phyloP scores from a whole-genome alignment of 2,113 vertebrate species.

The Turnix velox region DNA sequence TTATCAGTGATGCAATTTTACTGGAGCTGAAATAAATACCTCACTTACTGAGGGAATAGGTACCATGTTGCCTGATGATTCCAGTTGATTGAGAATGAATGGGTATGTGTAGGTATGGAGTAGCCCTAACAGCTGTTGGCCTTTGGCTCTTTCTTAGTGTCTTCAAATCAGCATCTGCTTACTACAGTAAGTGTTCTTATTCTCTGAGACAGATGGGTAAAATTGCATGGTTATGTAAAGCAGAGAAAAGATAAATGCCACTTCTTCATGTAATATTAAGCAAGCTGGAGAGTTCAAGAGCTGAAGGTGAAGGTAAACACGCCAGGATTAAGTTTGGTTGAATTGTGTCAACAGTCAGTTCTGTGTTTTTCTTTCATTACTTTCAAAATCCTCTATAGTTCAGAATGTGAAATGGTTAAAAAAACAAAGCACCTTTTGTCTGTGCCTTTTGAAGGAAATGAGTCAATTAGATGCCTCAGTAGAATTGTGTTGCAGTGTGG shows the following conservation, averaged over 20 bases:
- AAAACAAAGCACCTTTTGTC: background rate
- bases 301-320: background rate
- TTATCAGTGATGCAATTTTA: background rate
- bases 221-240: background rate
- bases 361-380: background rate
- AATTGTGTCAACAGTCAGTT: background rate
- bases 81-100: background rate
- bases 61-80: background rate
- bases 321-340: background rate
- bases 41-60: background rate
- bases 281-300: background rate
- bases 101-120: background rate
- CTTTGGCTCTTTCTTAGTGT: background rate
- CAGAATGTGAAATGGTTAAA: background rate
- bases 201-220: background rate
- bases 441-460: background rate
- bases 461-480: conserved; percentile 21
- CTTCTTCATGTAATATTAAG: background rate
- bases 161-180: background rate
- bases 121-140: background rate
- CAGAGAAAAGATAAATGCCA: background rate
- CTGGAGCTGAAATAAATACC: background rate
- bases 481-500: background rate
- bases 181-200: background rate
- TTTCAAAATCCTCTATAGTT: background rate